Conservation (phyloP, 2,888 invertebrate genomes). For the Epirrita christyi region DNA sequence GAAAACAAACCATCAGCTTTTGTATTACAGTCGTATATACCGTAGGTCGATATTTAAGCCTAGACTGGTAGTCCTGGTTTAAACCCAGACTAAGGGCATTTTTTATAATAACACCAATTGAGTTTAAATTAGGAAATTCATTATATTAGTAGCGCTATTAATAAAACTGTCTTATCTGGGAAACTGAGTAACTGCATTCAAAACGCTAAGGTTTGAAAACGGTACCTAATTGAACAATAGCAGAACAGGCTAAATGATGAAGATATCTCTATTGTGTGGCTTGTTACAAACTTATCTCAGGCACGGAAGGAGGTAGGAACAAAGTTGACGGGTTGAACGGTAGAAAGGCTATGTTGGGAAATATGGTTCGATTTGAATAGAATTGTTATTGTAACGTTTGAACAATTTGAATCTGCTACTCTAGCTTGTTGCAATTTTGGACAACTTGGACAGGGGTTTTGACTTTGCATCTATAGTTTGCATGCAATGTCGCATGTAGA, state of each 20-base stretch:
- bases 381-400: constrained; percentile 9
- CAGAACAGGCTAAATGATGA: constrained; percentile 3
- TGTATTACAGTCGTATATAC: too few relatives aligned
- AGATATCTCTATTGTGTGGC: constrained; percentile 20
- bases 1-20: too few relatives aligned
- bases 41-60: too few relatives aligned
- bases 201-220: constrained; percentile 15
- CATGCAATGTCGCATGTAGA: too few relatives aligned
- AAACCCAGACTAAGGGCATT: too few relatives aligned
- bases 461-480: too few relatives aligned
- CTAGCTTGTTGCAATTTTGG: constrained; percentile 4
- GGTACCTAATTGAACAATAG: constrained; percentile 17
- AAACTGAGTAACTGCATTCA: constrained; percentile 10
- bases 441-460: not conserved
- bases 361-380: constrained; percentile 18
- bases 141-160: too few relatives aligned
- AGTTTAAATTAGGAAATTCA: too few relatives aligned
- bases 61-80: too few relatives aligned
- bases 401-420: constrained; percentile 4
- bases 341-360: constrained; percentile 29
- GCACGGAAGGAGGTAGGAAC: constrained; percentile 11
- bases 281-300: constrained; percentile 23
- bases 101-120: too few relatives aligned
- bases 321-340: constrained; percentile 24
- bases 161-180: not conserved